phyloP scores from a whole-genome alignment of 2,888 invertebrate species.

The Anarsia innoxiella region DNA sequence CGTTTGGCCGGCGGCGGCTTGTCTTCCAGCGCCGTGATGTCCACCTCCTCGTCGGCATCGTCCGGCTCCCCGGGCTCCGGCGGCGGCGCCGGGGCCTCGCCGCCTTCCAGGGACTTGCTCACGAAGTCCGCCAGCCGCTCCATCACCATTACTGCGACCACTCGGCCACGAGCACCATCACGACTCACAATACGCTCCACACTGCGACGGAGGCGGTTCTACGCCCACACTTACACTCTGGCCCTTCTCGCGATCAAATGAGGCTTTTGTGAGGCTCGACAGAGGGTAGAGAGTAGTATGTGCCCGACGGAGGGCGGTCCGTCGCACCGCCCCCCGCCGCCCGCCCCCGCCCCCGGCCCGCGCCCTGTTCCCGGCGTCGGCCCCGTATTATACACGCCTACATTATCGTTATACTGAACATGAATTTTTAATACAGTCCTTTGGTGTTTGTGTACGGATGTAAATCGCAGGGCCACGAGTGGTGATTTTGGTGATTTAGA shows the following conservation, averaged over 20 bases:
- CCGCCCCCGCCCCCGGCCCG: constrained; percentile 24
- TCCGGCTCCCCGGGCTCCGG: constrained; percentile 64
- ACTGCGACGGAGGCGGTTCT: constrained; percentile 44
- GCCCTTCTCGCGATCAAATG: constrained; percentile 2
- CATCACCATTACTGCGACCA: constrained; percentile 78
- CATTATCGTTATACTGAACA: constrained; percentile 67
- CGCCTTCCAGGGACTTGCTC: constrained; percentile 87
- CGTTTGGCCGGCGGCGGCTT: constrained; percentile 52
- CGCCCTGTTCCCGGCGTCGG: constrained; percentile 33
- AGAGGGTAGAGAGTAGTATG: constrained; percentile 21
- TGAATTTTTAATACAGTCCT: constrained; percentile 62
- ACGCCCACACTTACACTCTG: constrained; percentile 46
- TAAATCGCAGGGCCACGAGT: constrained; percentile 17
- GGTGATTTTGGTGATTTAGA: constrained; percentile 10
- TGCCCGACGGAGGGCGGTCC: constrained; percentile 38
- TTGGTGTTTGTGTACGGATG: constrained; percentile 36
- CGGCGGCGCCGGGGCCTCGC: constrained; percentile 66
- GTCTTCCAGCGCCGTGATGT: constrained; percentile 66
- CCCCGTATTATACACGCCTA: constrained; percentile 63
- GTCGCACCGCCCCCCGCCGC: constrained; percentile 15
- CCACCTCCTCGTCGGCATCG: constrained; percentile 59
- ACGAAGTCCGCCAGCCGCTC: constrained; percentile 94
- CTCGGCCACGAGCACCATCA: constrained; percentile 57
- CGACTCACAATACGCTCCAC: constrained; percentile 51
- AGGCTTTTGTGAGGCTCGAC: too few relatives aligned